phyloP scores from a whole-genome alignment of 1,140 invertebrate species.

The Neotoxoptera formosana region DNA sequence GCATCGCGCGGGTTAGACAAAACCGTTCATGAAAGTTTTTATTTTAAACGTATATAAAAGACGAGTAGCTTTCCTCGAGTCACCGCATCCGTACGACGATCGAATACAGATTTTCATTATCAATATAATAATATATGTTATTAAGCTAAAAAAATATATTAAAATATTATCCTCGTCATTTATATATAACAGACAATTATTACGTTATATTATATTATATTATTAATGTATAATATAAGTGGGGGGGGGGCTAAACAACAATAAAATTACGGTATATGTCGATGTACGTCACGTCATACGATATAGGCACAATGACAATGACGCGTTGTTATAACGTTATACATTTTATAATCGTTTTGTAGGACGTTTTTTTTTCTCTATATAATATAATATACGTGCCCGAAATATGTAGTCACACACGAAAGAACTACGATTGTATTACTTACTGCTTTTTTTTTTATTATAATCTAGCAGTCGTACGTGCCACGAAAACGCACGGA shows the following conservation, averaged over 20 bases:
- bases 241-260: not conserved
- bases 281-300: not conserved
- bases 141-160: not conserved
- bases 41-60: not conserved
- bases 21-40: not conserved
- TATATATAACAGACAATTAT: not conserved
- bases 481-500: not conserved
- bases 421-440: not conserved
- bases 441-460: no score
- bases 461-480: not conserved
- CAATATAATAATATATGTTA: no score
- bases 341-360: not conserved
- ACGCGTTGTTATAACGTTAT: not conserved
- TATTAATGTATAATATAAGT: no score
- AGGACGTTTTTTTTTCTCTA: not conserved
- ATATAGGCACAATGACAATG: not conserved
- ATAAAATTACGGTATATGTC: not conserved
- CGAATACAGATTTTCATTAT: not conserved
- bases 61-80: not conserved
- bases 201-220: no score
- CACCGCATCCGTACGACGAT: not conserved
- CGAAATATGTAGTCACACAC: not conserved
- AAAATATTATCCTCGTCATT: not conserved
- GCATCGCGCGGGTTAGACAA: not conserved
- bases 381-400: not conserved